Base-by-base conservation (phyloP, 2,797 vertebrate species). In the Sebastes oblongus region DNA sequence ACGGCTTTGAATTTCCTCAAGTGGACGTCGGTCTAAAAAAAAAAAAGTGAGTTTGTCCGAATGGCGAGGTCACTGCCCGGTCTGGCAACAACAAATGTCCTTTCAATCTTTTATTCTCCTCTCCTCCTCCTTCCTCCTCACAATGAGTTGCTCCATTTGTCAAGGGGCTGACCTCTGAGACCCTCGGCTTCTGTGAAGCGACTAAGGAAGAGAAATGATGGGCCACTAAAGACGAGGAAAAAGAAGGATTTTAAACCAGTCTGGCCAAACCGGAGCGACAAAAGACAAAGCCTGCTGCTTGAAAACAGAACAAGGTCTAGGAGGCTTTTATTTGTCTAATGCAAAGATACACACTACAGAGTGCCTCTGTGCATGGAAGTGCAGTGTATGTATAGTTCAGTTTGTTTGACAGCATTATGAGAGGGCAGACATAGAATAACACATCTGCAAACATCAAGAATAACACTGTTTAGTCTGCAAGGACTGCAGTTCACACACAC, bases 1-100 rank as follows among this genome's bases (percentile, higher is more conserved):
- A 70, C 76, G 70, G 75, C 90, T 94, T 95, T 93, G 83, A 93
- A 90, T 95, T 93, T 95, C 75, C 88, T 93, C 91, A 91, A 94
- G 92, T 95, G 90, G 86, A 9, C 1, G 78, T 87, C 58, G 74
- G 89, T 83, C 60, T 67, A 2, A 74, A 66, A 70, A 72, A 67
- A 27, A 70, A 72, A 66, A 74, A 18, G 18, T 27, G 55, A 66
- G 29, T 69, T 81, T 81, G 74, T 87, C 86, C 84, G 87, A 91
- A 90, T 82, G 83, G 74, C 18, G 82, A 88, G 91, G 94, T 91
- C 69, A 42, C 78, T 65, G 87, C 72, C 85, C 55, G 59, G 79
- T 84, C 84, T 83, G 83, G 79, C 88, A 71, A 78, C 87, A 90
- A 90, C 89, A 92, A 91, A 89, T 85, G 82, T 83, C 74, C 85